Evolutionary conservation across 2,797 vertebrate species (phyloP).

Genomic region (Aeoliscus strigatus): DNA sequence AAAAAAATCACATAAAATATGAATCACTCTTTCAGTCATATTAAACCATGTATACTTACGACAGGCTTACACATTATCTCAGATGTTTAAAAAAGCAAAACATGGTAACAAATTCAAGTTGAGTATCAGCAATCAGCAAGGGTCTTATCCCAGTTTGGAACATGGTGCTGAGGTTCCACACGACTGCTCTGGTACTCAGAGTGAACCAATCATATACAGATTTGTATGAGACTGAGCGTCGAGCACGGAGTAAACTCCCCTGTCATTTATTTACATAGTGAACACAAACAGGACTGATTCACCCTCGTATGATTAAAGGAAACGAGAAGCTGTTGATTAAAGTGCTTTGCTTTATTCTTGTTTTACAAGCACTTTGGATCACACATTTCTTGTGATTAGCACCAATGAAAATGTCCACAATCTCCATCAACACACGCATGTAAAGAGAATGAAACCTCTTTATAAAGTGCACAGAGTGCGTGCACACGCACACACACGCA

Average conservation of each 20-base stretch:
- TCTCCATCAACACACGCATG: slow-evolving; percentile 62
- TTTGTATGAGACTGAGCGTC: too few relatives aligned
- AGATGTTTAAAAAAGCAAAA: too few relatives aligned
- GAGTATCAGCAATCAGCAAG: slow-evolving; percentile 47
- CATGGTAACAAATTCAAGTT: too few relatives aligned
- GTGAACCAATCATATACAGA: too few relatives aligned
- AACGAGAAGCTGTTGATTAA: slow-evolving; percentile 52
- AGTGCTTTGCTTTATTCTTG: slow-evolving; percentile 69
- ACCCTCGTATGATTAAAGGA: slow-evolving; percentile 35
- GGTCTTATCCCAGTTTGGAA: slow-evolving; percentile 46
- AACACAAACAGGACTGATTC: slow-evolving; percentile 22
- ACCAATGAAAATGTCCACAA: slow-evolving; percentile 76
- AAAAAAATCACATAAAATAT: too few relatives aligned
- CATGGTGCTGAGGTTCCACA: slow-evolving; percentile 18
- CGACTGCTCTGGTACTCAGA: too few relatives aligned
- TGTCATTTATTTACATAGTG: slow-evolving; percentile 6
- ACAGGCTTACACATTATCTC: too few relatives aligned
- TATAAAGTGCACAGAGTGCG: slow-evolving; percentile 69
- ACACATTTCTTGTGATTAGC: slow-evolving; percentile 69
- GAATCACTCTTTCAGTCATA: slow-evolving; percentile 63
- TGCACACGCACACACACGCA: slow-evolving; percentile 42
- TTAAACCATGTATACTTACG: slow-evolving; percentile 30
- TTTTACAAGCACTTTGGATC: slow-evolving; percentile 69
- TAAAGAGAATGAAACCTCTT: slow-evolving; percentile 64
- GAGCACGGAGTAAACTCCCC: too few relatives aligned